A percentile compares a stretch with the other conserved stretches of the same genome.
Evolutionary conservation across 2,113 vertebrate genomes (phyloP).

Genomic region (Acrocephalus kingi): DNA sequence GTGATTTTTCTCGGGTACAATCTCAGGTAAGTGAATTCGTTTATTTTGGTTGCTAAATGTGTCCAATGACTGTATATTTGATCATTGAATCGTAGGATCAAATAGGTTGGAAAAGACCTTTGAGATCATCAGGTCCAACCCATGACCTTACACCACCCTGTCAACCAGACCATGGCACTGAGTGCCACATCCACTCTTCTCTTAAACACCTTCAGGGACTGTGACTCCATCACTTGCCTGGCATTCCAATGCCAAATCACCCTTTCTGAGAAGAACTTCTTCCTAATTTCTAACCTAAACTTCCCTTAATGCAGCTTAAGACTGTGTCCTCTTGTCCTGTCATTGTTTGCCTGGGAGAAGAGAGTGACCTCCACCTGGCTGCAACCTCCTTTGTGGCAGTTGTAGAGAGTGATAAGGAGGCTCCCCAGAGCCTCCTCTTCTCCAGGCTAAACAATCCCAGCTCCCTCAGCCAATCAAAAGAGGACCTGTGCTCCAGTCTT

Average conservation of each 20-base stretch:
- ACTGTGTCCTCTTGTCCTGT: neutral
- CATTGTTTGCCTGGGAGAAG: neutral
- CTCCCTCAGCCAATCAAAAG: neutral
- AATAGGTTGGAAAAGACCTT: neutral
- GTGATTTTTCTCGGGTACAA: neutral
- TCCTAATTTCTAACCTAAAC: neutral
- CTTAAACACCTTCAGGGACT: neutral
- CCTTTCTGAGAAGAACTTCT: neutral
- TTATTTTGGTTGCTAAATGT: neutral
- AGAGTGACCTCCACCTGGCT: neutral
- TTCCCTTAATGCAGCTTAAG: neutral
- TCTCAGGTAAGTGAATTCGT: neutral
- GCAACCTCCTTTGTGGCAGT: neutral
- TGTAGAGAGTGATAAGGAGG: neutral
- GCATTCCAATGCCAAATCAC: neutral
- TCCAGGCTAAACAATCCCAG: neutral
- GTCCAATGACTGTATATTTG: neutral
- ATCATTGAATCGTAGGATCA: neutral
- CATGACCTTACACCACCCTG: too few species aligned
- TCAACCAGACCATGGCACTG: neutral
- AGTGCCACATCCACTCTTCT: neutral
- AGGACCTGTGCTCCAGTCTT: neutral
- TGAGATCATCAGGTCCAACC: neutral
- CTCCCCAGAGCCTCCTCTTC: neutral
- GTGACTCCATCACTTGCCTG: neutral